These are phyloP conservation scores for Macaria notata DNA, from an alignment of 2,888 invertebrate genomes.

Conservation along the genomic window DNA sequence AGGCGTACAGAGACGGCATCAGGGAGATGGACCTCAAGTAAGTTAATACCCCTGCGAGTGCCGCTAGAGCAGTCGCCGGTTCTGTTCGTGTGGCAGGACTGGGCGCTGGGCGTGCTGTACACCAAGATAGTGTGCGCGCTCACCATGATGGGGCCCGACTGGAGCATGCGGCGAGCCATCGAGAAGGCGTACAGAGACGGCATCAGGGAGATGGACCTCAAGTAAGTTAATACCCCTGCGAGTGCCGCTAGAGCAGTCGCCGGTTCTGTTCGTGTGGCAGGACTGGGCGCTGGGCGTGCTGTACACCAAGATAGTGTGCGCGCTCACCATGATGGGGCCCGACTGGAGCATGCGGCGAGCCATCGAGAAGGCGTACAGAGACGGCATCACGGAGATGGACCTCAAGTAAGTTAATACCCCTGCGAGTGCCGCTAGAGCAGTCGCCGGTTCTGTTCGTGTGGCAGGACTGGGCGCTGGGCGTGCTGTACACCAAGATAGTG, in stretches of 20 bases:
- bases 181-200: constrained; percentile 97
- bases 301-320: constrained; percentile 98
- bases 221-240: constrained; percentile 92
- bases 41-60: constrained; percentile 94
- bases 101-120: constrained; percentile 98
- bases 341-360: constrained; percentile 96
- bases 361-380: constrained; percentile 96
- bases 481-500: constrained; percentile 98
- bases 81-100: constrained; percentile 96
- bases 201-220: constrained; percentile 94
- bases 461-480: constrained; percentile 99
- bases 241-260: constrained; percentile 95
- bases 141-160: constrained; percentile 99
- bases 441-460: constrained; percentile 94
- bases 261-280: constrained; percentile 94
- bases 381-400: constrained; percentile 96
- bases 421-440: constrained; percentile 95
- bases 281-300: constrained; percentile 99
- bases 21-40: constrained; percentile 93
- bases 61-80: constrained; percentile 95
- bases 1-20: constrained; percentile 96
- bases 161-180: constrained; percentile 94
- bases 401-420: constrained; percentile 90
- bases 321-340: constrained; percentile 98
- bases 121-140: constrained; percentile 98